Base-by-base conservation (phyloP, 2,888 invertebrate species). In the Pelosia muscerda region DNA sequence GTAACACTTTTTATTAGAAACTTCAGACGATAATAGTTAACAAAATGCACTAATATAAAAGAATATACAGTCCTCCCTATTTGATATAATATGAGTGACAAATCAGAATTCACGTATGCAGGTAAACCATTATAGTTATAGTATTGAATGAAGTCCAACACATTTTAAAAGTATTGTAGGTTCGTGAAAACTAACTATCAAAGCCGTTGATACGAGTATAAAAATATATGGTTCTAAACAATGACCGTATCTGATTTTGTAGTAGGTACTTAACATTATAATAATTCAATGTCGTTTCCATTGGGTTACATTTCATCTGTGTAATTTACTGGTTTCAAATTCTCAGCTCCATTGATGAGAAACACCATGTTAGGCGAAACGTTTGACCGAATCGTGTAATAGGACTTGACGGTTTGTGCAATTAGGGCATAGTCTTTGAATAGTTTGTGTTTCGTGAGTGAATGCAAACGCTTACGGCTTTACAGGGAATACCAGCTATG, bases 11-110 rank as follows among this genome's bases (percentile, higher is more conserved):
- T 42, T 10, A 60, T 25, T 25, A 15, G 9, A 19, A 4, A 15
- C 38, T 42, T 59, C 9, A 59, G 19, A 19, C 0, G 19, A 42
- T 19, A 42, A 42, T 19, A 54, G 26, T 26, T 25, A 1, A 31
- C 38, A 54, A 64, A 75, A 69, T 75, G 78, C 81, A 81, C 76
- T 76, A 55, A 66, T 68, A 73, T 68, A 56, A 81, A 80, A 77
- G 66, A 75, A 70, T 61, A 56, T 49, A 31, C 38, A 42, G 60
- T 38, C 1, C 19, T 28, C 42, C 22, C 6, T n/a, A 8, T 49
- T 65, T 28, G 49, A 58, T 58, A 28, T 55, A n/a, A 28, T 55
- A n/a, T 38, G 68, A 68, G 79, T 57, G 73, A 66, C 68, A 66
- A 72, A 58, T 81, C 73, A 81, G 65, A 66, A 63, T 64, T 70